phyloP scores from a whole-genome alignment of 2,888 invertebrate genomes.

The Argyra leucocephala region DNA sequence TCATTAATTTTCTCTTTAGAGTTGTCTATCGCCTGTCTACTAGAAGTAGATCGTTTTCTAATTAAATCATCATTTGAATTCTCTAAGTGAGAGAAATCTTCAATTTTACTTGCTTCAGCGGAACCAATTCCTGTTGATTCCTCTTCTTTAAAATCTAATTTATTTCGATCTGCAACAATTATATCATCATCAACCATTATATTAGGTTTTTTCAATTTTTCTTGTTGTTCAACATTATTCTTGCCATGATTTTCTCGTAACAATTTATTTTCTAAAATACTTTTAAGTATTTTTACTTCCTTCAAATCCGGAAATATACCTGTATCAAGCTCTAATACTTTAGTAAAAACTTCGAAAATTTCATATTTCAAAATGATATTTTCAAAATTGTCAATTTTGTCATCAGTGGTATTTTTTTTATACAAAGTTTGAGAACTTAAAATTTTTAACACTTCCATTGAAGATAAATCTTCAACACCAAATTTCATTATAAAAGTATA shows the following conservation, averaged over 20 bases:
- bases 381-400: neutral
- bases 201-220: neutral
- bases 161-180: constrained; percentile 10
- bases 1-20: neutral
- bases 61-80: constrained; percentile 7
- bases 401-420: constrained; percentile 9
- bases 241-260: neutral
- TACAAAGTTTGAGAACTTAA: constrained; percentile 13
- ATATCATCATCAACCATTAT: neutral
- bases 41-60: constrained; percentile 22
- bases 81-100: neutral
- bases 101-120: constrained; percentile 11
- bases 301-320: constrained; percentile 29
- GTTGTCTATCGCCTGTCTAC: constrained; percentile 15
- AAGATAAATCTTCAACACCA: constrained; percentile 10
- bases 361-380: constrained; percentile 15
- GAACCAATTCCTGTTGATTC: constrained; percentile 19
- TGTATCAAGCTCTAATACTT: constrained; percentile 32
- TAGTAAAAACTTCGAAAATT: constrained; percentile 32
- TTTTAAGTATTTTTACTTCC: neutral
- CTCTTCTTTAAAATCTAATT: constrained; percentile 10
- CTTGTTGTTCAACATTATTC: neutral
- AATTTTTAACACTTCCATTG: constrained; percentile 1
- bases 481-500: constrained; percentile 19
- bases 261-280: neutral